These are phyloP conservation scores for Gadopsis marmoratus DNA, from an alignment of 2,797 vertebrate species.

Conservation along the genomic window DNA sequence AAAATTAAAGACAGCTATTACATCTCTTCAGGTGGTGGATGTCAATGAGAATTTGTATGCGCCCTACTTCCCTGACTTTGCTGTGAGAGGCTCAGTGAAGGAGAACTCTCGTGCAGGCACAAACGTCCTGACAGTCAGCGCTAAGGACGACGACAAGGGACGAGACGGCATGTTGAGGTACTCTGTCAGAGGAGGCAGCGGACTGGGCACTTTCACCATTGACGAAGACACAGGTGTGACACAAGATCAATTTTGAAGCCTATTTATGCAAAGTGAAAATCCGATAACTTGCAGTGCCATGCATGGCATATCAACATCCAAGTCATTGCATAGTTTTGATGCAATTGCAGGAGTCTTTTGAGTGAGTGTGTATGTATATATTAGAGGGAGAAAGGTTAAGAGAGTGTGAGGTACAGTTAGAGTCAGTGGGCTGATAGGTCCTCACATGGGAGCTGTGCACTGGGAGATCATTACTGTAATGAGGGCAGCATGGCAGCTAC, in stretches of 20 bases:
- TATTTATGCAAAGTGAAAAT: conserved; percentile 76
- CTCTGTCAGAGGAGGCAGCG: conserved; percentile 92
- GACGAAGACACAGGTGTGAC: conserved; percentile 96
- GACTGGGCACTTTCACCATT: conserved; percentile 93
- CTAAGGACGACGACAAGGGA: conserved; percentile 92
- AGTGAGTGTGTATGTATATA: conserved; percentile 9
- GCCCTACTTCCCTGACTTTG: conserved; percentile 92
- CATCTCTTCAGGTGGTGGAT: conserved; percentile 85
- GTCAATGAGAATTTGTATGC: conserved; percentile 96
- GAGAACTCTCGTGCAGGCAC: conserved; percentile 93
- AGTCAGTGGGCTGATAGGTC: conserved; percentile 59
- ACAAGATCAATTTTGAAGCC: conserved; percentile 70
- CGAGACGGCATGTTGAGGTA: conserved; percentile 92
- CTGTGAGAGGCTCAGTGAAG: conserved; percentile 90
- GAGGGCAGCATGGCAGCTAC: conserved; percentile 76
- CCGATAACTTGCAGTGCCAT: conserved; percentile 52
- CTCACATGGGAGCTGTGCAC: conserved; percentile 69
- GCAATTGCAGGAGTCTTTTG: not conserved
- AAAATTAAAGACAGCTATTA: conserved; percentile 36
- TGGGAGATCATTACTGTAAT: conserved; percentile 82
- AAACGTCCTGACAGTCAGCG: conserved; percentile 90
- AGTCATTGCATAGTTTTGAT: conserved; percentile 26
- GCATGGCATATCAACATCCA: conserved; percentile 53
- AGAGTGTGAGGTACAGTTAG: conserved; percentile 46
- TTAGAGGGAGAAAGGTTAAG: conserved; percentile 18